A percentile compares a stretch with the other conserved stretches of the same genome.
Evolutionary conservation across 2,888 invertebrate species (phyloP).

Genomic region (Parnassius apollo): DNA sequence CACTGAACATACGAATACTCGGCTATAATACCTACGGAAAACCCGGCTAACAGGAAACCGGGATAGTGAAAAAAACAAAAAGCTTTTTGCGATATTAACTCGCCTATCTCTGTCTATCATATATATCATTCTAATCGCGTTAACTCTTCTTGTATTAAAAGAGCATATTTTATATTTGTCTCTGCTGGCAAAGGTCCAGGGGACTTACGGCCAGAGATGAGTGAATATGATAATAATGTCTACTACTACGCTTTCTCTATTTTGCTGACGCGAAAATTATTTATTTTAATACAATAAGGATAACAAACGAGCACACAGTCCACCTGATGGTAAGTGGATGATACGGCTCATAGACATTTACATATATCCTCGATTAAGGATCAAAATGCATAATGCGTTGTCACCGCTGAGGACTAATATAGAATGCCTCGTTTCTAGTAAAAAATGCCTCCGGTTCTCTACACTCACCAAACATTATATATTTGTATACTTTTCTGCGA

Average conservation of each 20-base stretch:
- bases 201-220: conserved; percentile 40
- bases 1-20: conserved; percentile 12
- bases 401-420: too few species aligned
- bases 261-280: neutral
- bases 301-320: too few species aligned
- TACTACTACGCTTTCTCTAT: conserved; percentile 9
- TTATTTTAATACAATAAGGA: too few species aligned
- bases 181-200: conserved; percentile 44
- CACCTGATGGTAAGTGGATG: too few species aligned
- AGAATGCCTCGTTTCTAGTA: too few species aligned
- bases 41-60: conserved; percentile 29
- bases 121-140: conserved; percentile 56
- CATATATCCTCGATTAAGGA: too few species aligned
- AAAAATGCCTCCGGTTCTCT: too few species aligned
- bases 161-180: conserved; percentile 48
- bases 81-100: conserved; percentile 35
- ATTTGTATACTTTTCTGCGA: too few species aligned
- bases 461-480: too few species aligned
- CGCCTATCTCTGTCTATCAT: conserved; percentile 31
- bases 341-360: too few species aligned
- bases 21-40: conserved; percentile 26
- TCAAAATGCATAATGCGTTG: too few species aligned
- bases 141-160: conserved; percentile 52
- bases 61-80: conserved; percentile 29
- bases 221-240: conserved; percentile 34